Evolutionary conservation across 2,797 vertebrate species (phyloP), one percentile per base, ranked within the genome.

Genomic region (Epinephelus coioides): DNA sequence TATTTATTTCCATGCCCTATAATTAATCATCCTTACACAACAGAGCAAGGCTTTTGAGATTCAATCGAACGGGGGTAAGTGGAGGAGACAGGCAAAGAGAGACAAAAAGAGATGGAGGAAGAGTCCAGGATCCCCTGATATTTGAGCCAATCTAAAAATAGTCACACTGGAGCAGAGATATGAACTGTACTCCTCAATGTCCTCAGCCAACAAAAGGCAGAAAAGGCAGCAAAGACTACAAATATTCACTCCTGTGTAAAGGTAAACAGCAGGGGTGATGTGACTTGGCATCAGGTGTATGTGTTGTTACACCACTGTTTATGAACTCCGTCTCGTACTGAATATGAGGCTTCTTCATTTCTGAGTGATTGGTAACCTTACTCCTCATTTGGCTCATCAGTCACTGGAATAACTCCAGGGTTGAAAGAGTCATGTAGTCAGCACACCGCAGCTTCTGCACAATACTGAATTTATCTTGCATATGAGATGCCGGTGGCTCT

Each of bases 121-220:
- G 80, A 83, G 63, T 25, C 43, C 67, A 78, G 73, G 81, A 85
- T 87, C 89, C 81, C 88, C 79, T 79, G 86, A 81, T 86, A 78
- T 81, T 83, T 85, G 61, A 81, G 51, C 69, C n/a, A 8, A 9
- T 64, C 85, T 89, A 93, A 93, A 93, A 93, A 94, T 90, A 90
- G 79, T 67, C 77, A 49, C 60, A 59, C 38, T 76, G 73, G 73
- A 86, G 73, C 51, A 84, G 76, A 78, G 57, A 65, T 69, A 78
- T 43, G 77, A 88, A 82, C 43, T 69, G 73, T 73, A 75, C 66
- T 70, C 40, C 46, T 79, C 62, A 50, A 67, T 78, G 68, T 77
- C 75, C 61, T 34, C 61, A 3, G 65, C 84, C 64, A 79, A 83
- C 27, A 67, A 50, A 65, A 51, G 5, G 18, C 4, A 21, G 57